phyloP scores from a whole-genome alignment of 2,797 vertebrate genomes.

The Eupleurogrammus muticus region DNA sequence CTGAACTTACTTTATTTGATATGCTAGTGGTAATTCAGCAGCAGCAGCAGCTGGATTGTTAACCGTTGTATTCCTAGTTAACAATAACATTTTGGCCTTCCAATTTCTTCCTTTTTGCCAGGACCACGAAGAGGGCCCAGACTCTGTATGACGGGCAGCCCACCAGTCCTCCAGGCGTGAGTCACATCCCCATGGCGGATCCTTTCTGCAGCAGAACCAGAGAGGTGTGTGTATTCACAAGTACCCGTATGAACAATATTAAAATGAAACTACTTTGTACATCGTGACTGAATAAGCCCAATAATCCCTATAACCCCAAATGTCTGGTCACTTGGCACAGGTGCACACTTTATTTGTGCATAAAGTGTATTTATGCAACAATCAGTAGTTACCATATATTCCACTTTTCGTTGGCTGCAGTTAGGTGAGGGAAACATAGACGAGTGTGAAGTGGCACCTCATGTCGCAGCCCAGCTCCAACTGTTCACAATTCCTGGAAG shows the following conservation, averaged over 20 bases:
- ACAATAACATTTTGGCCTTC: background rate
- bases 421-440: background rate
- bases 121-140: conserved; percentile 91
- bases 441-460: background rate
- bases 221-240: conserved; percentile 84
- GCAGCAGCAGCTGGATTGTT: no score
- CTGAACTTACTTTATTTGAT: background rate
- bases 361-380: background rate
- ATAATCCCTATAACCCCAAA: background rate
- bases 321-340: no score
- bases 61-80: background rate
- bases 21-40: background rate
- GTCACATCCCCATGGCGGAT: conserved; percentile 95
- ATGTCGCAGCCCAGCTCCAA: no score
- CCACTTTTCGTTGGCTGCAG: background rate
- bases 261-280: background rate
- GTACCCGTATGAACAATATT: background rate
- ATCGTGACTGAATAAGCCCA: no score
- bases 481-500: no score
- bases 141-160: conserved; percentile 91
- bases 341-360: no score
- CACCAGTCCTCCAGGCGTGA: conserved; percentile 87
- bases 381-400: background rate
- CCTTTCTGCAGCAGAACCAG: conserved; percentile 95
- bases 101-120: conserved; percentile 59